Percentiles rank a stretch among this genome's conserved stretches.
Conservation (phyloP, 2,113 vertebrate genomes). For the Coracopsis vasa region DNA sequence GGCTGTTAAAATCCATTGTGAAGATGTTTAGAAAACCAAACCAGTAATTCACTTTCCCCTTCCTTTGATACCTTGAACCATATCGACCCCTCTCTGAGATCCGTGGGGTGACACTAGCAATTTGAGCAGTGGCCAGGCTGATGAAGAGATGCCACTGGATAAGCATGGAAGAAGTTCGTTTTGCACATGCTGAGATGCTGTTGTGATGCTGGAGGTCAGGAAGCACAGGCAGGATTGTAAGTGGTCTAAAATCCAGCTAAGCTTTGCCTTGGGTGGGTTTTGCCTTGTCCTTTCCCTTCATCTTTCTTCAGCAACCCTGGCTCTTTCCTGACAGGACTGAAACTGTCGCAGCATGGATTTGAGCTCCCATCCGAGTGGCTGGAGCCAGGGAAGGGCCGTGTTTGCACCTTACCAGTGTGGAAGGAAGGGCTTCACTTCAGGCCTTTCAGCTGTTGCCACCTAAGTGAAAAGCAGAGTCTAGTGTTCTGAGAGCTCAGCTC, state of each 20-base stretch:
- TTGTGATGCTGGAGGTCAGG: not conserved
- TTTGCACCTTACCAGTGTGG: not conserved
- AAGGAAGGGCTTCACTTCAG: not conserved
- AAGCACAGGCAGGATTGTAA: not conserved
- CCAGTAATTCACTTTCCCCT: not conserved
- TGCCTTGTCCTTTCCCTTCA: not conserved
- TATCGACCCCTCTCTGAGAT: not conserved
- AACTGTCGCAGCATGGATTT: not conserved
- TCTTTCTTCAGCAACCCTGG: not conserved
- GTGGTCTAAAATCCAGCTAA: not conserved
- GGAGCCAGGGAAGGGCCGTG: not conserved
- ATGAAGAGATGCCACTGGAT: not conserved
- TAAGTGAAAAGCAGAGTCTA: not conserved
- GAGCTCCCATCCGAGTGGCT: not conserved
- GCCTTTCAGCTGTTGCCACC: not conserved
- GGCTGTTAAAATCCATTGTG: not conserved
- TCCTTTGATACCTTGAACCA: not conserved
- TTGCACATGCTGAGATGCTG: rapidly evolving
- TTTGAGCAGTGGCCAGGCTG: not conserved
- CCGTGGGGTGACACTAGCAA: not conserved
- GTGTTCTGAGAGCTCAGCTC: not conserved
- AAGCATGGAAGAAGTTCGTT: not conserved
- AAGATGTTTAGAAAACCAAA: not conserved
- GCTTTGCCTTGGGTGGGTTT: not conserved
- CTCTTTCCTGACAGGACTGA: not conserved